Evolutionary conservation across 2,113 vertebrate genomes (phyloP), one percentile per base, ranked within the genome.

Genomic region (Pungitius pungitius): DNA sequence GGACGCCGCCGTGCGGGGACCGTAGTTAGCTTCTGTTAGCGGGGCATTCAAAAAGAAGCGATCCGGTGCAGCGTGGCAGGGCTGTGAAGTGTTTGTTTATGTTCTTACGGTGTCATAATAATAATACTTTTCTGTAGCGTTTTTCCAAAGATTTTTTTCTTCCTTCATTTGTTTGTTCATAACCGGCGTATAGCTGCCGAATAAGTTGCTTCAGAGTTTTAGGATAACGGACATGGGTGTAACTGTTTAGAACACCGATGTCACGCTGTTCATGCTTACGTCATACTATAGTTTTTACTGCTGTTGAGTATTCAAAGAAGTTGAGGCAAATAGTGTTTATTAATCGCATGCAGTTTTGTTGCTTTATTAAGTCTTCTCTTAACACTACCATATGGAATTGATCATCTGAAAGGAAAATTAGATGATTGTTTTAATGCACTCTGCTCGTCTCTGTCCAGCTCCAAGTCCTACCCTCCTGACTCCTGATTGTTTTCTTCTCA

Each of bases 401-500:
- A 39, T 47, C 13, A 39, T 47, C 58, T 69, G 17, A 49, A 55
- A 13, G 14, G 33, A 35, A 52, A 35, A 39, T 2, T 30, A 30
- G 30, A 30, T 39, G 20, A 11, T 40, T 49, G 60, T 56, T 18
- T 12, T 17, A 2, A 30, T 60, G 2, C 9, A 1, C 33, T 43
- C 17, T 22, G 4, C 9, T 61, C 14, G 1, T 24, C 52, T 45
- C 13, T 30, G 17, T 42, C 9, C 15, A 18, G 18, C 33, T 47
- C 42, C n/a, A 8, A n/a, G 35, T 58, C 12, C 2, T 82, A 43
- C 79, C 39, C 14, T 18, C 11, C 27, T 61, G 3, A 42, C 20
- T 61, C 24, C 12, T 26, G 4, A 8, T 64, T 1, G 0, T 72
- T n/a, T 26, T 59, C 70, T 9, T 51, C 70, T 81, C 85, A 99